phyloP scores from a whole-genome alignment of 2,888 invertebrate genomes.

The Eupithecia centaureata region DNA sequence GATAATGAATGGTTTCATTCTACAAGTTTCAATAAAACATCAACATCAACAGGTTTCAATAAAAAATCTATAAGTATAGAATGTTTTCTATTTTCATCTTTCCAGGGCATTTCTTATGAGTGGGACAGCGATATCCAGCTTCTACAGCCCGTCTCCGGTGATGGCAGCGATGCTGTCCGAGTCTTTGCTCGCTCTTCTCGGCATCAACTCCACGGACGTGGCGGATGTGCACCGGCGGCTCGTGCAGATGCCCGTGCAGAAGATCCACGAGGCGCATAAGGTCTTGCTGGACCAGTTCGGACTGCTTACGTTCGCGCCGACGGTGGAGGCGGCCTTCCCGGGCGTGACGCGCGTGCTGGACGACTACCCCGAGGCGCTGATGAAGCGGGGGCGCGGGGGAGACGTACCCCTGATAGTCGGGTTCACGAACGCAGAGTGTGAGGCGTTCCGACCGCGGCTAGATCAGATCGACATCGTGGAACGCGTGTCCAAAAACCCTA shows the following conservation, averaged over 20 bases:
- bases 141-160: constrained; percentile 61
- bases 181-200: constrained; percentile 71
- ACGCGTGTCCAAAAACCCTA: constrained; percentile 52
- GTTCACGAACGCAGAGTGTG: constrained; percentile 68
- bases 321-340: constrained; percentile 62
- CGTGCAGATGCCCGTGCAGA: constrained; percentile 57
- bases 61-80: background rate
- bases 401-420: constrained; percentile 69
- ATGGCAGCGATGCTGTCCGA: constrained; percentile 57
- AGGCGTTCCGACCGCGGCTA: constrained; percentile 62
- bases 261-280: constrained; percentile 60
- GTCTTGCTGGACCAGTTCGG: constrained; percentile 60
- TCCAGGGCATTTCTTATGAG: constrained; percentile 72
- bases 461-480: constrained; percentile 56
- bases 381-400: constrained; percentile 61
- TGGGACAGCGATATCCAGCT: constrained; percentile 60
- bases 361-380: constrained; percentile 63
- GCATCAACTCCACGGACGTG: constrained; percentile 61
- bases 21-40: too few relatives aligned
- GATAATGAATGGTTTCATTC: background rate
- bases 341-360: constrained; percentile 66
- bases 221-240: constrained; percentile 62
- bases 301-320: constrained; percentile 64
- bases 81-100: constrained; percentile 33
- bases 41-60: background rate